phyloP scores from a whole-genome alignment of 2,113 vertebrate species.

The Lichenostomus cassidix region DNA sequence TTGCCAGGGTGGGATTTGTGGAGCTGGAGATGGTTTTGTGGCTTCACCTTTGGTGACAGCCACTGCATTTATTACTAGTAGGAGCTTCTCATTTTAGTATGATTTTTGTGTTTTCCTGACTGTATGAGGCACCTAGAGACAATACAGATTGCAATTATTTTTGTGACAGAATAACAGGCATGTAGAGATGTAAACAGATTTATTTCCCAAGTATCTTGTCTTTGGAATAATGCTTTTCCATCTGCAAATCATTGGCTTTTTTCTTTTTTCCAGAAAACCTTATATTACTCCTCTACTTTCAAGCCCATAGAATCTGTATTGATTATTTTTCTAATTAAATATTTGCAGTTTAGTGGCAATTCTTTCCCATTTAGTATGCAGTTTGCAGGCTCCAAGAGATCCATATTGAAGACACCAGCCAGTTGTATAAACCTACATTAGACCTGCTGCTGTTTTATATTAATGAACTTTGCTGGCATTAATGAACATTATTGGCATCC shows the following conservation, averaged over 20 bases:
- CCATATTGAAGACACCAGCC: background rate
- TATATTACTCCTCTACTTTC: background rate
- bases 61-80: background rate
- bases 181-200: background rate
- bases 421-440: background rate
- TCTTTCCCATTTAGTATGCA: background rate
- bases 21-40: background rate
- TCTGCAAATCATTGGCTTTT: background rate
- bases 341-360: background rate
- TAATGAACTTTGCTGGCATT: background rate
- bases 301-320: background rate
- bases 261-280: background rate
- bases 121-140: background rate
- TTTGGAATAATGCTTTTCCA: background rate
- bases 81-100: background rate
- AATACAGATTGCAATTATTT: background rate
- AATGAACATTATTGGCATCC: background rate
- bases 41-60: background rate
- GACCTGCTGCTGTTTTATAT: background rate
- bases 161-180: background rate
- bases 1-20: background rate
- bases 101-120: background rate
- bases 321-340: background rate
- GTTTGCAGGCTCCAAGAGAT: background rate
- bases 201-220: background rate